Percentiles rank a stretch among this genome's conserved stretches.
Evolutionary conservation across 2,888 invertebrate species (phyloP).

Genomic region (Plusia festucae): DNA sequence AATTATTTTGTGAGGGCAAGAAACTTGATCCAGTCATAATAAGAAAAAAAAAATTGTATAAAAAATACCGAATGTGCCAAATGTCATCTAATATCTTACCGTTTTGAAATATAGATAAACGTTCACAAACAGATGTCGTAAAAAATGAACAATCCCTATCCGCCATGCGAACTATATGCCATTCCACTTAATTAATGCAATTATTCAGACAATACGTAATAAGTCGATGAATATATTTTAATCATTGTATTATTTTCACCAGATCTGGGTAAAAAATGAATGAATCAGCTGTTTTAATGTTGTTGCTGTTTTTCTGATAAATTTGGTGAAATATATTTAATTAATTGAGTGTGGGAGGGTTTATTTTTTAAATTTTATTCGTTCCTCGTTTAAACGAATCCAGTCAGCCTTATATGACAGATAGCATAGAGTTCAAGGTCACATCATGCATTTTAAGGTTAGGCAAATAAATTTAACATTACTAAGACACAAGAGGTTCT

Average conservation of each 20-base stretch:
- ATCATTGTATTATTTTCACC: conserved; percentile 47
- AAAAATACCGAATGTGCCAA: no score
- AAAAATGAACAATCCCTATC: not conserved
- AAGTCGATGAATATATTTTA: conserved; percentile 48
- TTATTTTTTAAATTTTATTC: conserved; percentile 4
- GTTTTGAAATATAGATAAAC: not conserved
- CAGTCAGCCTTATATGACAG: not conserved
- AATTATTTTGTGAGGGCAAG: no score
- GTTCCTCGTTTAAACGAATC: conserved; percentile 12
- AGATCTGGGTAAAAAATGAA: conserved; percentile 45
- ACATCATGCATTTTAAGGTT: not conserved
- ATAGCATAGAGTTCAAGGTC: not conserved
- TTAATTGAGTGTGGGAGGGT: not conserved
- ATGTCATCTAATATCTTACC: conserved; percentile 3
- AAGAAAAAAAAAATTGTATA: no score
- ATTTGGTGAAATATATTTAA: conserved; percentile 29
- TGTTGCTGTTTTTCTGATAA: not conserved
- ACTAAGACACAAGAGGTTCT: not conserved
- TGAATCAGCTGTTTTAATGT: conserved; percentile 34
- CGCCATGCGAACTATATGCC: not conserved
- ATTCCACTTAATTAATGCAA: conserved; percentile 6
- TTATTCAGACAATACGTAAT: conserved; percentile 36
- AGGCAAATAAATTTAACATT: not conserved
- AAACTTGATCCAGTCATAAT: no score
- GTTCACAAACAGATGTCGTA: not conserved